Base-by-base conservation (phyloP, 1,140 invertebrate genomes). In the Dendrolimus punctatus region DNA sequence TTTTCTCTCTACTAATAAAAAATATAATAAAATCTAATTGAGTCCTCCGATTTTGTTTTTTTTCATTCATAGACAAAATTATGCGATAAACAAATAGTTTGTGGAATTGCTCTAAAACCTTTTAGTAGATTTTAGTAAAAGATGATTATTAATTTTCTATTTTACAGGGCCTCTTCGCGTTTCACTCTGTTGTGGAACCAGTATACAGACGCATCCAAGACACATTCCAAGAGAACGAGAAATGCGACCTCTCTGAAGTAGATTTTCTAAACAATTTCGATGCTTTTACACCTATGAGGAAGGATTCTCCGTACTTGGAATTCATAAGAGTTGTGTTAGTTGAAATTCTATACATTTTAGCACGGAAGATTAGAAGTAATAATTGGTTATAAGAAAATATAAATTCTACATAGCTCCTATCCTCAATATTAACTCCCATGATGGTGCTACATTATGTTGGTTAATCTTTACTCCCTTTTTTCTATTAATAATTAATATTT, bases 301-400 rank as follows among this genome's bases (percentile, higher is more conserved):
- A 80, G 50, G 60, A 76, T 45, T 80, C 76, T 0, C 78, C 78
- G 0, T 83, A 85, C 53, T 55, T 80, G 43, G 78, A 85, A 51
- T 58, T 85, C 6, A 49, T 85, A 6, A 71, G 68, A 60, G 79
- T 84, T 9, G 64, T 59, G 80, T 80, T 39, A 64, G 76, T 70
- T 23, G 23, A 23, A 23, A 8, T 40, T 47, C 6, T n/a, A 23
- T 46, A 5, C 2, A 46, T 8, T 46, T 46, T 36, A 36, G 23
- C 45, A 7, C 23, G 23, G 23, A 23, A 23, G 23, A 23, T 23
- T 23, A 23, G 23, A 23, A 23, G 3, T 23, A 23, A 3, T 3
- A 23, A 23, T 23, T 23, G 23, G 1, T 23, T 23, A 23, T 23
- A 2, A 23, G 3, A 23, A 23, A 23, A 23, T 23, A 23, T 23